phyloP scores from a whole-genome alignment of 2,888 invertebrate species.

The Trichogramma dendrolimi region DNA sequence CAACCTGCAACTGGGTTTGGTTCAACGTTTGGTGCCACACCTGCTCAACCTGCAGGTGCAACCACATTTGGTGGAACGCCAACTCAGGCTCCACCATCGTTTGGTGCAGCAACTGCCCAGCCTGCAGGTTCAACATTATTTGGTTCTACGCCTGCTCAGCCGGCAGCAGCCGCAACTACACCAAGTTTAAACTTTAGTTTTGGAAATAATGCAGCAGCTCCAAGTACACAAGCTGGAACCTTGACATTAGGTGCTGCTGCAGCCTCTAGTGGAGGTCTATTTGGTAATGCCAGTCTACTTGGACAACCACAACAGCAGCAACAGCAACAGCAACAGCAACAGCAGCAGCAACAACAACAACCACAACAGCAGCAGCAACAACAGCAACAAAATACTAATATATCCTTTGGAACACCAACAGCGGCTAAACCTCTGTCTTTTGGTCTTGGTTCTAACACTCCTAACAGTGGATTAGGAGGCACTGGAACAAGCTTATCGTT shows the following conservation, averaged over 20 bases:
- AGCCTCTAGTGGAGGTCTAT: constrained; percentile 26
- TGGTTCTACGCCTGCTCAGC: constrained; percentile 38
- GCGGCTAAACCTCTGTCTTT: constrained; percentile 34
- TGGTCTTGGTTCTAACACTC: constrained; percentile 15
- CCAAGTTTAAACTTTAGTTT: constrained; percentile 40
- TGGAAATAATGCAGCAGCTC: constrained; percentile 32
- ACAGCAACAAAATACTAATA: constrained; percentile 28
- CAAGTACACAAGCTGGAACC: constrained; percentile 38
- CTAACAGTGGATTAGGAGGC: constrained; percentile 39
- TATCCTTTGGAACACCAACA: constrained; percentile 44
- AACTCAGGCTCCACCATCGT: background rate
- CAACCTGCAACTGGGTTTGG: constrained; percentile 34
- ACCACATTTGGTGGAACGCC: constrained; percentile 10
- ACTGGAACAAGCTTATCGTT: constrained; percentile 36
- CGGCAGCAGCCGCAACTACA: constrained; percentile 34
- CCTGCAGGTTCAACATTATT: constrained; percentile 34
- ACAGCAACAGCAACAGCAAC: background rate
- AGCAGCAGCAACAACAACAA: background rate
- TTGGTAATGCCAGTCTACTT: background rate
- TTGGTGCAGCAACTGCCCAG: constrained; percentile 10
- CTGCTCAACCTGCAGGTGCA: background rate
- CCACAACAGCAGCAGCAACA: background rate
- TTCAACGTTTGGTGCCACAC: constrained; percentile 12
- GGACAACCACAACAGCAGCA: background rate
- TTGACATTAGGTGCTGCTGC: constrained; percentile 38